Conservation (phyloP, 2,888 invertebrate genomes). For the Coelogynopora nodosa region DNA sequence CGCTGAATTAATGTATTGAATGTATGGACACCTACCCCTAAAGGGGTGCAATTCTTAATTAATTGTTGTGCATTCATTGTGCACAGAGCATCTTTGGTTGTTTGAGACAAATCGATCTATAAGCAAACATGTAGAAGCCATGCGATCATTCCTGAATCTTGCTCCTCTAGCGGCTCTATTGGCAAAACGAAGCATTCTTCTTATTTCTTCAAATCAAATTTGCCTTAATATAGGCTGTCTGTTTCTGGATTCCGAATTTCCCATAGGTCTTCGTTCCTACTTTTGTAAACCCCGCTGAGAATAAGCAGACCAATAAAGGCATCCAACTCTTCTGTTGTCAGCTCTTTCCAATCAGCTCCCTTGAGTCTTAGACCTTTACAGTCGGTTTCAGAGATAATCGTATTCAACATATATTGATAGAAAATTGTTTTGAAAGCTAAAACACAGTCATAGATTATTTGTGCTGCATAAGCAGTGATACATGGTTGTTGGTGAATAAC, state of each 20-base stretch:
- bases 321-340: background rate
- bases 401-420: too few relatives aligned
- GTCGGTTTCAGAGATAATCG: too few relatives aligned
- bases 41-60: background rate
- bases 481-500: too few relatives aligned
- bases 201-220: background rate
- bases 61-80: background rate
- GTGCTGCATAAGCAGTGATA: too few relatives aligned
- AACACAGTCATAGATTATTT: too few relatives aligned
- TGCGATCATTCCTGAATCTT: background rate
- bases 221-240: background rate
- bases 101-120: background rate
- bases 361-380: too few relatives aligned
- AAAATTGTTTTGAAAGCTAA: too few relatives aligned
- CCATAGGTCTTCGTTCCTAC: background rate
- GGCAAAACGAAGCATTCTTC: constrained; percentile 4
- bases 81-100: background rate
- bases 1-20: background rate
- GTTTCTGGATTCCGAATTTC: background rate
- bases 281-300: background rate
- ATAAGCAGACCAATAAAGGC: background rate
- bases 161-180: constrained; percentile 1
- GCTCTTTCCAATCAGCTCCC: background rate
- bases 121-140: background rate
- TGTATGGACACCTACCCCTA: background rate